Conservation (phyloP, 2,113 vertebrate genomes). For the Oxygymnocypris stewartii region DNA sequence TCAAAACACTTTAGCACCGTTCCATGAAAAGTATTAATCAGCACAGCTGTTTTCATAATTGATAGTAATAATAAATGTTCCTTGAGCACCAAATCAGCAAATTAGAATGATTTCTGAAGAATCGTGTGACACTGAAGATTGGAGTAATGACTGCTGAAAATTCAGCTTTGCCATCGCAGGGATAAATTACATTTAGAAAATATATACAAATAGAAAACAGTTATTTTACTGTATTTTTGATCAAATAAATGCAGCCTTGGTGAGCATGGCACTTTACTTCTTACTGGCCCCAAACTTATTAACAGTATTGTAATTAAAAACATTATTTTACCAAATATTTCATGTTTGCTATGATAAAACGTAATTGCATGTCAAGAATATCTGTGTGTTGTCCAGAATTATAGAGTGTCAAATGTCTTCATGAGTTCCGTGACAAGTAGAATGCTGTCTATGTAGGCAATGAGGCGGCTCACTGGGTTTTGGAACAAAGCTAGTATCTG, state of each 20-base stretch:
- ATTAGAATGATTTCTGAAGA: not conserved
- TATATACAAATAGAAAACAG: not conserved
- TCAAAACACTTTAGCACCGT: not conserved
- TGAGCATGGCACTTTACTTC: not conserved
- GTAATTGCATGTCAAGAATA: not conserved
- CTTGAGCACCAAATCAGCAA: not conserved
- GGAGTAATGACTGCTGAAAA: not conserved
- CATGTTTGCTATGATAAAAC: not conserved
- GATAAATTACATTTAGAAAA: not conserved
- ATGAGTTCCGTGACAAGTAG: not conserved
- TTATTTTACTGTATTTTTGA: not conserved
- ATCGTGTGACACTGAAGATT: not conserved
- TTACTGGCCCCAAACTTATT: not conserved
- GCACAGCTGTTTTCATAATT: not conserved
- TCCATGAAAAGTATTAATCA: not conserved
- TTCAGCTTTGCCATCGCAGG: not conserved
- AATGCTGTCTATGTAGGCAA: not conserved
- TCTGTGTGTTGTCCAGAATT: not conserved
- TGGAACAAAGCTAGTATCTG: conserved; percentile 29
- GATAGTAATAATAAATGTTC: not conserved
- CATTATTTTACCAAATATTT: no score
- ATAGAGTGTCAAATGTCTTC: not conserved
- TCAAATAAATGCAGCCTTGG: not conserved
- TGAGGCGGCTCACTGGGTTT: not conserved
- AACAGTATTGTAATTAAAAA: not conserved